Evolutionary conservation across 2,113 vertebrate species (phyloP), one percentile per base, ranked within the genome.

Genomic region (Lanius ludovicianus): DNA sequence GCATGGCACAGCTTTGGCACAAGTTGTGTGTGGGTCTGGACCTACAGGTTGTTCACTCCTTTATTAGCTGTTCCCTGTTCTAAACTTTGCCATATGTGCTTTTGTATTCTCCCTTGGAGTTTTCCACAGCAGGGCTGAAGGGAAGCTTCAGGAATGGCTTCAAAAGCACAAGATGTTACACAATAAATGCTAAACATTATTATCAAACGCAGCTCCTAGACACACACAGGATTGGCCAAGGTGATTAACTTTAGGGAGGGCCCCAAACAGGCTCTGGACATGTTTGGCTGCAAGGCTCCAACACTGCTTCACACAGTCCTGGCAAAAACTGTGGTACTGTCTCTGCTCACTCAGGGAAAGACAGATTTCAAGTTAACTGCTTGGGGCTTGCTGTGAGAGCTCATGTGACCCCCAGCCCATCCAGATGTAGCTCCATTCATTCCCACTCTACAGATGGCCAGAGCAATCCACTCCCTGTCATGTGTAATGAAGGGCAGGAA

Each of bases 401-500:
- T 60, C 8, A 89, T 90, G 53, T 75, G 86, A 94, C 76, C 37
- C 53, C 42, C 21, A 17, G 15, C 17, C 41, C 53, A 69, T 83
- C 42, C 90, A 53, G 63, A 86, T 90, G 52, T 19, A 55, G 25
- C 14, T 84, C 55, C 56, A 21, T 39, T 84, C 71, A 6, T 67
- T 81, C 70, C 15, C 60, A 42, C 56, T 44, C 53, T 73, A 44
- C 89, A 74, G 10, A 50, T 50, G 84, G 71, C 59, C 82, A 67
- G 28, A 73, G 49, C 59, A 81, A 91, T 79, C 71, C 52, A 27
- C 63, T 92, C 82, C 71, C 56, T 85, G 90, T 75, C 65, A 63
- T 69, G 13, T 92, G 68, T 56, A 90, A 93, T 67, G 94, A 84
- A 70, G 70, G 55, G 42, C 49, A 89, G 55, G 78, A 93, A 87